Conservation (phyloP, 2,797 vertebrate species). For the Holocentrus rufus region DNA sequence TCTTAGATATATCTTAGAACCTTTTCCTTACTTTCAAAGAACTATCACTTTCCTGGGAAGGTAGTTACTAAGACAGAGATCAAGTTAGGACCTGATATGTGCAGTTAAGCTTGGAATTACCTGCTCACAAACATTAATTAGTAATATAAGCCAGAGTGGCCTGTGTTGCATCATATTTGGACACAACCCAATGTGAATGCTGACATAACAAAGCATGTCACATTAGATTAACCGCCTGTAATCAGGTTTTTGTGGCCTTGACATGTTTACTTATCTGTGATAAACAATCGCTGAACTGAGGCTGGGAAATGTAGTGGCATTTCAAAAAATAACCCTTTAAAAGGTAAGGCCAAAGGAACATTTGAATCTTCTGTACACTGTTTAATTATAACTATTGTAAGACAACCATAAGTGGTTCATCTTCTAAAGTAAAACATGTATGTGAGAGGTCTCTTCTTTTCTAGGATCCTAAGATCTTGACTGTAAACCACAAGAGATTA, state of each 20-base stretch:
- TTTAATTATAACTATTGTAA: not conserved
- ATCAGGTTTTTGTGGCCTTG: slow-evolving; percentile 1
- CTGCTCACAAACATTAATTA: slow-evolving; percentile 1
- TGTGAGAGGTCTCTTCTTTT: not conserved
- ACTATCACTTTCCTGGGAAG: too few relatives aligned
- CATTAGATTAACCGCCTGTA: not conserved
- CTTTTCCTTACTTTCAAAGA: too few relatives aligned
- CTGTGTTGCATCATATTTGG: slow-evolving; percentile 3
- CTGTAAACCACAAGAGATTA: slow-evolving; percentile 21
- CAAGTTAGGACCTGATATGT: not conserved
- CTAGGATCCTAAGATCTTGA: not conserved
- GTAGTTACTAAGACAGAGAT: too few relatives aligned
- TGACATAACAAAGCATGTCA: too few relatives aligned
- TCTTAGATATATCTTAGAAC: not conserved
- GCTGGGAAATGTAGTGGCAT: not conserved
- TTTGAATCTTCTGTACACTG: not conserved
- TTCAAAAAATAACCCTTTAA: not conserved
- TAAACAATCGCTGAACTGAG: not conserved
- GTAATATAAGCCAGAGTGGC: not conserved
- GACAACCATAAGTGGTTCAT: not conserved
- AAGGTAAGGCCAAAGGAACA: not conserved
- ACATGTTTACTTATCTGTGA: not conserved
- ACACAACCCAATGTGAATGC: not conserved
- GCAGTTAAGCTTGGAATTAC: slow-evolving; percentile 1
- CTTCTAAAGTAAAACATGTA: not conserved